A percentile compares a stretch with the other conserved stretches of the same genome.
These are phyloP conservation scores for Muricea muricata DNA, from an alignment of 92 coral and sea anemone genomes.

Conservation along the genomic window DNA sequence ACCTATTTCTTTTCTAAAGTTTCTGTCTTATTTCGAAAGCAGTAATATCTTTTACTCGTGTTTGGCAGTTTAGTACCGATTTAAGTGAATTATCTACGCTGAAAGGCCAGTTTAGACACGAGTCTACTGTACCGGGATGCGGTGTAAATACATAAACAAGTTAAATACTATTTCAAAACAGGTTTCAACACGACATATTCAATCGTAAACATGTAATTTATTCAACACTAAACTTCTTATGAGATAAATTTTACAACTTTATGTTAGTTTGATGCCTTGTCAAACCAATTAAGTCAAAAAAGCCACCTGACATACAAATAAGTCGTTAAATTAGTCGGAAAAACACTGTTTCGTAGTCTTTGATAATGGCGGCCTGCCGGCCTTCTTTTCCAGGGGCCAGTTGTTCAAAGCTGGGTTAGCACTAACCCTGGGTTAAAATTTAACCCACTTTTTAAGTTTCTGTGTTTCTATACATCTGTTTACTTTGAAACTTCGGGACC, in stretches of 20 bases:
- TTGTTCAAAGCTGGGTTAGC: no score
- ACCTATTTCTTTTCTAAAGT: no score
- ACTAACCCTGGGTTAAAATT: no score
- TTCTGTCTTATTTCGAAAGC: no score
- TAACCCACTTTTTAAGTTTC: no score
- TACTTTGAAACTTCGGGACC: no score
- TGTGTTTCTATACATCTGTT: no score
- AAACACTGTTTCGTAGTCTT: conserved; percentile 11
- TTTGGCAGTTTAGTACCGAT: no score
- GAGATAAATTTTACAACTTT: neutral
- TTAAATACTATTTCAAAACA: neutral
- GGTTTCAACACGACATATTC: neutral
- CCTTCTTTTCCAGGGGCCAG: neutral
- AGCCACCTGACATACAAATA: neutral
- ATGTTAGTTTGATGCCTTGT: neutral
- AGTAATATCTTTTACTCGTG: no score
- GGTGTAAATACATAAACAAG: neutral
- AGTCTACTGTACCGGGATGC: neutral
- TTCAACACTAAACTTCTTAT: neutral
- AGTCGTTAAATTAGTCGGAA: neutral
- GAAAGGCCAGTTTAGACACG: no score
- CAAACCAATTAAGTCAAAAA: neutral
- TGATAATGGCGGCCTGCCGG: neutral
- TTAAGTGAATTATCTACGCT: no score
- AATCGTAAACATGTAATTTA: neutral